Evolutionary conservation across 2,113 vertebrate genomes (phyloP), one percentile per base, ranked within the genome.

Genomic region (Halcyon malimbica): DNA sequence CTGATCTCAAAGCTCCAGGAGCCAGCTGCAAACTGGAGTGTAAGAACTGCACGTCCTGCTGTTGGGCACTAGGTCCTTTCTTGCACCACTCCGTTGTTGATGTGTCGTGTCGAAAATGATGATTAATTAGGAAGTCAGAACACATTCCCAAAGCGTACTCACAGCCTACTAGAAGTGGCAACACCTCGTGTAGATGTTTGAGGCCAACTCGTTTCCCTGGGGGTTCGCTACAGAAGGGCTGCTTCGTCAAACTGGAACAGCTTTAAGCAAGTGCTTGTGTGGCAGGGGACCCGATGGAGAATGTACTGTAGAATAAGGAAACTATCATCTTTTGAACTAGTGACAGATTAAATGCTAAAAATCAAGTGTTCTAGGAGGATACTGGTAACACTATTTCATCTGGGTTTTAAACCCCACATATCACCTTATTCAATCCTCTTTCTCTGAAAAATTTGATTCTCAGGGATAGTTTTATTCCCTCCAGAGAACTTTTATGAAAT

Each of bases 21-120:
- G 20, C 5, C 67, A 63, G 87, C 41, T 85, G 65, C 53, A 20
- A 20, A 53, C 37, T 8, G 35, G 1, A 29, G 42, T 0, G 6
- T 0, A 16, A 50, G 74, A 76, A 8, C 39, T 44, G 29, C 0
- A 0, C 0, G 8, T 54, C 15, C 31, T 62, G 29, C 56, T 80
- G 16, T 9, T 14, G 71, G 6, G 63, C 39, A 15, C 0, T 7
- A 26, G 39, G 24, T 23, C 48, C 26, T 46, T 53, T 39, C 67
- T 37, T 18, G 8, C 0, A 0, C 14, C 9, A 19, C 4, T 69
- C 67, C 14, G 29, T 26, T 88, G 51, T 1, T 10, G 29, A 10
- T 17, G 16, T 44, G 31, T 12, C 51, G 16, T 17, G 31, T 21
- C 35, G 35, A 56, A 82, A 92, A 73, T 59, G 3, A 35, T 7